Evolutionary conservation across 1,140 invertebrate species (phyloP).

Genomic region (Scaptodrosophila lebanonensis): DNA sequence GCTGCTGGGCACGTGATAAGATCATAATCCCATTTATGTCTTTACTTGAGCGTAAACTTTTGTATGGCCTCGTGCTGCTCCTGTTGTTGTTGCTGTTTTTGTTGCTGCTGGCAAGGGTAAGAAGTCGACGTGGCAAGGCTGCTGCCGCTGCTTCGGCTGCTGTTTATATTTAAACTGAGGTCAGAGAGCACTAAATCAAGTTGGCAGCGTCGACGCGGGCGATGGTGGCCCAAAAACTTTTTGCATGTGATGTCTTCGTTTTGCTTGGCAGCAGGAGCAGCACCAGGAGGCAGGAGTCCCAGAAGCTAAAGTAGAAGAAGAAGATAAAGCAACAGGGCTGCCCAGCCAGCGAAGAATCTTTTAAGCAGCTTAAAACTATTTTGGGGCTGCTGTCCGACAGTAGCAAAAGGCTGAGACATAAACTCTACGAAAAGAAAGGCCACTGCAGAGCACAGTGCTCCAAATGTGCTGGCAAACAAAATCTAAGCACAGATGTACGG

Average conservation of each 20-base stretch:
- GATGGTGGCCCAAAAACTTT: conserved; percentile 28
- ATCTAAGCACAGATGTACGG: no score
- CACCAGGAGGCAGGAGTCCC: background rate
- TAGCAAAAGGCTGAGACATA: no score
- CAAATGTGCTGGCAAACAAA: no score
- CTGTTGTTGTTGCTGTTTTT: background rate
- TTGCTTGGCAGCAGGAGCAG: conserved; percentile 2
- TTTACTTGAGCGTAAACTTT: conserved; percentile 67
- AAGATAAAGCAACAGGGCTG: no score
- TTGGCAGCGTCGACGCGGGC: conserved; percentile 43
- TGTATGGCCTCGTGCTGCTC: conserved; percentile 13
- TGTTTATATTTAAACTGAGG: conserved; percentile 77
- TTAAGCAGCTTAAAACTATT: conserved; percentile 76
- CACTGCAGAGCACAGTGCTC: no score
- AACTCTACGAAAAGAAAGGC: no score
- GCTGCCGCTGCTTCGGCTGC: conserved; percentile 18
- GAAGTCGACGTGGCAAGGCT: conserved; percentile 31
- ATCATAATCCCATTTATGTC: conserved; percentile 78
- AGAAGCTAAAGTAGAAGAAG: no score
- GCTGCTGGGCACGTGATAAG: conserved; percentile 68
- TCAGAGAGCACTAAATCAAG: conserved; percentile 77
- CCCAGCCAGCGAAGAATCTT: conserved; percentile 59
- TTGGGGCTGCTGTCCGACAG: conserved; percentile 10
- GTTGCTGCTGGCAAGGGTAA: conserved; percentile 13
- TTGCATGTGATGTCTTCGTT: conserved; percentile 9